phyloP scores from a whole-genome alignment of 2,113 vertebrate genomes.

The Phrynocephalus versicolor region DNA sequence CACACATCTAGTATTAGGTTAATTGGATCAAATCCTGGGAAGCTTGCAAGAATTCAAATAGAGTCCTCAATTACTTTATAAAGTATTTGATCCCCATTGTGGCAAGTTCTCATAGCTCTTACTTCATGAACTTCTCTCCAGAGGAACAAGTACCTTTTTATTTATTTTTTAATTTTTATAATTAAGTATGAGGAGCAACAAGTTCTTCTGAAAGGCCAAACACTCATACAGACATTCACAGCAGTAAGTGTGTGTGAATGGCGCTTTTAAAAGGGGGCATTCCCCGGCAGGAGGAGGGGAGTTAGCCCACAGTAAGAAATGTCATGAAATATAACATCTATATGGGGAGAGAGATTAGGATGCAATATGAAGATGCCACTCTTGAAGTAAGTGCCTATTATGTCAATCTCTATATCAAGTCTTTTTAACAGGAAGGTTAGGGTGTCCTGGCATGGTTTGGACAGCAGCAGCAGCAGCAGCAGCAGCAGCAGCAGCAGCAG shows the following conservation, averaged over 20 bases:
- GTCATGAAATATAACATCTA: constrained; percentile 41
- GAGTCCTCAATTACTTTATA: constrained; percentile 17
- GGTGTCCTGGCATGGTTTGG: constrained; percentile 3
- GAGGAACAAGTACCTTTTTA: constrained; percentile 4
- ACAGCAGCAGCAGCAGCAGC: no score
- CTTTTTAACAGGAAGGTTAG: neutral
- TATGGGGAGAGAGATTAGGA: constrained; percentile 27
- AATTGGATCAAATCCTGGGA: constrained; percentile 29
- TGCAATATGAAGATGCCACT: neutral
- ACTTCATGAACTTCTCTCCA: constrained; percentile 21
- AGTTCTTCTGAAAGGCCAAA: constrained; percentile 31
- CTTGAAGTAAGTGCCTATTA: constrained; percentile 53
- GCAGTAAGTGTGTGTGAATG: neutral
- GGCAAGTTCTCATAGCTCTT: neutral
- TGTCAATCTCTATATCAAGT: constrained; percentile 55
- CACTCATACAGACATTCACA: constrained; percentile 9
- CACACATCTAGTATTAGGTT: neutral
- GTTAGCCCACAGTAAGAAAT: constrained; percentile 47
- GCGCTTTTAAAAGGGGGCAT: constrained; percentile 40
- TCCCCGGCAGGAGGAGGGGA: constrained; percentile 29
- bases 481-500: no score
- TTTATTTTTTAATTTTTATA: constrained; percentile 34
- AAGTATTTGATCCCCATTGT: constrained; percentile 8
- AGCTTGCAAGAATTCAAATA: constrained; percentile 34
- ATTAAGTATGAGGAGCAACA: constrained; percentile 41